These are phyloP conservation scores for Martes flavigula DNA, from an alignment of 2,797 vertebrate genomes.

Conservation along the genomic window DNA sequence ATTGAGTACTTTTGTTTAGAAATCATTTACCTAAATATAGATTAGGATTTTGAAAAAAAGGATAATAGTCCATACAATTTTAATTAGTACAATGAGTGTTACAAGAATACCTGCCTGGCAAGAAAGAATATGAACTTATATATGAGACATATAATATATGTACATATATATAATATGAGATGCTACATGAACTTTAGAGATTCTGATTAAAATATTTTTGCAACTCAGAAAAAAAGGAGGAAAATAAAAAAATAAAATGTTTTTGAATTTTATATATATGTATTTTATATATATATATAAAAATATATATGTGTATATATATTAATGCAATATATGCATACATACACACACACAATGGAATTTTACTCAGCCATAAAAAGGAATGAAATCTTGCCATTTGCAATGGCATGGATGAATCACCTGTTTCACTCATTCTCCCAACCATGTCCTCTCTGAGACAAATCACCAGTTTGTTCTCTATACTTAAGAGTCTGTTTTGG, in stretches of 20 bases:
- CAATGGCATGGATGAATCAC: background rate
- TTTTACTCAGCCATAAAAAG: background rate
- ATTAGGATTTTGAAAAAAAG: background rate
- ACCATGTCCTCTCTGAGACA: background rate
- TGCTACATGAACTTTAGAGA: background rate
- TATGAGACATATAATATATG: too few species aligned
- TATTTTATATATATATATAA: too few species aligned
- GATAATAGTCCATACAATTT: background rate
- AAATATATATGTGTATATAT: too few species aligned
- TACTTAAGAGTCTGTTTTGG: background rate
- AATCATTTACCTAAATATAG: constrained; percentile 19
- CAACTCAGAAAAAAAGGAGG: background rate
- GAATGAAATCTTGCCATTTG: background rate
- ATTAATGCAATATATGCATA: background rate
- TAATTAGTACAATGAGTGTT: background rate
- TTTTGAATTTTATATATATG: background rate
- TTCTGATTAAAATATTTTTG: constrained; percentile 15
- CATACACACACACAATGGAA: background rate
- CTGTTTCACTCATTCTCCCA: background rate
- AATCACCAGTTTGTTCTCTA: background rate
- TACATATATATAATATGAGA: background rate
- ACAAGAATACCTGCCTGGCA: background rate
- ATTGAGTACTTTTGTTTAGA: constrained; percentile 22
- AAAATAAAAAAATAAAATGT: background rate
- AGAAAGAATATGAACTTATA: background rate